Percentiles rank a stretch among this genome's conserved stretches.
Evolutionary conservation across 1,140 invertebrate genomes (phyloP).

Genomic region (Brachionus asplanchnoidis): DNA sequence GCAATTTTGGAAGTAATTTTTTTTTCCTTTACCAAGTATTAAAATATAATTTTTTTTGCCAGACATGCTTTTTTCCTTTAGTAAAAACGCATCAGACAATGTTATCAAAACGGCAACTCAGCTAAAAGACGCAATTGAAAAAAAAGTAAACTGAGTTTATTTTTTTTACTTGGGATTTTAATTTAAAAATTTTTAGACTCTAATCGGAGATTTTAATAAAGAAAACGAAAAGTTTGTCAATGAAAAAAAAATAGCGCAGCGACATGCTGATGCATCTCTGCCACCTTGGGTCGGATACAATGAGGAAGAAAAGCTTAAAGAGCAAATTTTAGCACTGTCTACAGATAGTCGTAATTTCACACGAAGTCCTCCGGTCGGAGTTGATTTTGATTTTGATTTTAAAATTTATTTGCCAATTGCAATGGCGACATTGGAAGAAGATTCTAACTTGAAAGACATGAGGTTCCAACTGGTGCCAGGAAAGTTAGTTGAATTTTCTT

Average conservation of each 20-base stretch:
- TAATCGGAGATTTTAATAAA: conserved; percentile 88
- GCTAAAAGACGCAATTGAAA: conserved; percentile 89
- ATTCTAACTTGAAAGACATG: conserved; percentile 92
- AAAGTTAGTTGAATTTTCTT: conserved; percentile 60
- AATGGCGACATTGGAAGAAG: conserved; percentile 83
- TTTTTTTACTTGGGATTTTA: background rate
- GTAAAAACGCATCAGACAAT: conserved; percentile 52
- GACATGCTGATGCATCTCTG: conserved; percentile 68
- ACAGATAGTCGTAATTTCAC: conserved; percentile 92
- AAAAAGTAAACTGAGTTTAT: conserved; percentile 72
- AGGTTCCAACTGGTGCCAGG: conserved; percentile 97
- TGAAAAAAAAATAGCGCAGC: conserved; percentile 68
- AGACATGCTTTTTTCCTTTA: conserved; percentile 45
- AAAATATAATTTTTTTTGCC: background rate
- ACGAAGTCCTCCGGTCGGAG: conserved; percentile 85
- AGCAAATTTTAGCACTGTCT: conserved; percentile 86
- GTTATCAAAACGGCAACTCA: conserved; percentile 70
- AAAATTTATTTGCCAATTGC: conserved; percentile 79
- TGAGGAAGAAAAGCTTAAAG: conserved; percentile 77
- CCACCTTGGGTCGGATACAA: conserved; percentile 88
- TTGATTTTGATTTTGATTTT: conserved; percentile 91
- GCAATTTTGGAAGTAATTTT: conserved; percentile 18
- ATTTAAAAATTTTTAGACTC: conserved; percentile 66
- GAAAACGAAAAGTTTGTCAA: conserved; percentile 92
- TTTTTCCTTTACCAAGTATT: background rate